Percentiles rank a stretch among this genome's conserved stretches.
phyloP scores from a whole-genome alignment of 2,888 invertebrate species.

The Anorthoa munda region DNA sequence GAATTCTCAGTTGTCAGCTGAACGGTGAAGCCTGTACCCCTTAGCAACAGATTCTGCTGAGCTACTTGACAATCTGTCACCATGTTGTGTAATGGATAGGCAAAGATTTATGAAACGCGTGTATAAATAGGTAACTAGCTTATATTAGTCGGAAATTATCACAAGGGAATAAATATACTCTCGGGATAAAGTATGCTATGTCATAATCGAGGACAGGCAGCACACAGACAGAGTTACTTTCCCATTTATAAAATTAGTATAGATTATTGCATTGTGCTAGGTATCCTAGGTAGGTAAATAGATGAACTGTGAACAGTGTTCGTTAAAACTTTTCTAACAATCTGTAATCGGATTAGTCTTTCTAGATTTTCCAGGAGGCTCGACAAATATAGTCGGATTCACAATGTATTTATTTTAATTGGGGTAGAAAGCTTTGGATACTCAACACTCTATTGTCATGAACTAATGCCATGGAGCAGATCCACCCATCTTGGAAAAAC shows the following conservation, averaged over 20 bases:
- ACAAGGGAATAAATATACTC: too few species aligned
- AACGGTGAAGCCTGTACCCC: conserved; percentile 4
- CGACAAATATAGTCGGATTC: not conserved
- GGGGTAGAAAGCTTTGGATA: conserved; percentile 4
- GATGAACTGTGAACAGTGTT: not conserved
- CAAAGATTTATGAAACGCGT: not conserved
- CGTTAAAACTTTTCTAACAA: conserved; percentile 9
- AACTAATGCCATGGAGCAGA: not conserved
- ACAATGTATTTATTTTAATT: conserved; percentile 9
- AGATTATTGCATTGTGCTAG: not conserved
- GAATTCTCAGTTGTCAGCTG: conserved; percentile 20
- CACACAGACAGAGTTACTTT: too few species aligned
- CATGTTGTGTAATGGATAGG: conserved; percentile 25
- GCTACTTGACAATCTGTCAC: not conserved
- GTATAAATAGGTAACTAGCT: not conserved
- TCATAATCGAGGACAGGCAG: too few species aligned
- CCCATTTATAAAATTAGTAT: too few species aligned
- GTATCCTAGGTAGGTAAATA: not conserved
- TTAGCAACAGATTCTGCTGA: not conserved
- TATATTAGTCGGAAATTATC: too few species aligned
- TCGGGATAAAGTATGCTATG: too few species aligned
- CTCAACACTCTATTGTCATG: not conserved
- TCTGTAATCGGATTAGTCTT: conserved; percentile 7
- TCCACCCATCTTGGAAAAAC: not conserved
- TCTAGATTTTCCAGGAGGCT: not conserved